Evolutionary conservation across 2,113 vertebrate species (phyloP), one percentile per base, ranked within the genome.

Genomic region (Nothoprocta perdicaria): DNA sequence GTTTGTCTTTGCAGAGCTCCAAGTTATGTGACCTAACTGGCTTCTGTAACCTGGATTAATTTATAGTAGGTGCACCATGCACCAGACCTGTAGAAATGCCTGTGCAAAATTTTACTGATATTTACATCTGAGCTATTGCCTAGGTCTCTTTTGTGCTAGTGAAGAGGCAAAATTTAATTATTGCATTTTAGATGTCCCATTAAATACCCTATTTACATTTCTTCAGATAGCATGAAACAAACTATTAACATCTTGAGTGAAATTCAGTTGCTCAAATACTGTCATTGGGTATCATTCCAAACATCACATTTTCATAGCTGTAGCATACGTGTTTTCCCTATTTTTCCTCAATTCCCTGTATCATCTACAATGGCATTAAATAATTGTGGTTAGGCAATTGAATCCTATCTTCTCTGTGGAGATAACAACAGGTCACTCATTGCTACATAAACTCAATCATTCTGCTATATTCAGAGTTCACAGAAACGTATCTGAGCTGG

Each of bases 1-100:
- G 14, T 0, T 1, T 31, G n/a, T 3, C 27, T 7, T n/a, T n/a
- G 9, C 14, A 41, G 33, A 53, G 29, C 58, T 72, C 12, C 12
- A 4, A 29, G 45, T 17, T 66, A 14, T 1, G 4, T 12, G 45
- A 66, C 5, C 10, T 52, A 62, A 19, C 5, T 74, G 60, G 16
- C 4, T 65, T 8, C 62, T 71, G 29, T 9, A 60, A 18, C 11
- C 15, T 75, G 17, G 38, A 5, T 24, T 74, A 35, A 7, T 45
- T 62, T 63, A 52, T 4, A 65, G 15, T 4, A 65, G 63, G 13
- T n/a, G 5, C 4, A 26, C 8, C 12, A 4, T 18, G 4, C 52
- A n/a, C 35, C 16, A 27, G 31, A 40, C 73, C 69, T 74, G 48
- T 14, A n/a, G 67, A 63, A 58, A 38, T 33, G 58, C 17, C n/a